phyloP scores from a whole-genome alignment of 2,888 invertebrate genomes.

The Drosophila crucigera region DNA sequence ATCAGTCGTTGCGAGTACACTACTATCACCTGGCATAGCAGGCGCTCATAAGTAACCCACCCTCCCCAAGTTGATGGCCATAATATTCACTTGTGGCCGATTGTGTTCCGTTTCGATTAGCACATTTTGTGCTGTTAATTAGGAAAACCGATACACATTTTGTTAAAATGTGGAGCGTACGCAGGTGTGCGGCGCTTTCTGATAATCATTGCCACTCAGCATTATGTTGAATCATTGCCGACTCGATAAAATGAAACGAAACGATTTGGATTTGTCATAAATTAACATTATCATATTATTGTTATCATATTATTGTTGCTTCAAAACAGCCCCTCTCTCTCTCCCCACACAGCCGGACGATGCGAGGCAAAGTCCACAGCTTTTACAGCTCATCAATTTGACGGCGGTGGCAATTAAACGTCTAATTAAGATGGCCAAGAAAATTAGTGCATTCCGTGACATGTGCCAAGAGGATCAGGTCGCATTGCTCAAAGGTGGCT shows the following conservation, averaged over 20 bases:
- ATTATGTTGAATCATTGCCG: conserved; percentile 40
- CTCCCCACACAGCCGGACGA: conserved; percentile 77
- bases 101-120: conserved; percentile 67
- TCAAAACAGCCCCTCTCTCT: not conserved
- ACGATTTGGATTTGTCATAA: conserved; percentile 35
- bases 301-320: conserved; percentile 7
- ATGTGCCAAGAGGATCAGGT: conserved; percentile 98
- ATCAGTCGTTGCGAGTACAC: conserved; percentile 62
- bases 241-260: not conserved
- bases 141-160: conserved; percentile 70
- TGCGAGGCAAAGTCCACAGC: conserved; percentile 88
- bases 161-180: conserved; percentile 55
- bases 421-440: conserved; percentile 93
- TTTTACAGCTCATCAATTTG: conserved; percentile 94
- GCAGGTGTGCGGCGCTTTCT: conserved; percentile 56
- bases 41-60: conserved; percentile 63
- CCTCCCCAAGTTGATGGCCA: conserved; percentile 35
- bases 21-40: conserved; percentile 65
- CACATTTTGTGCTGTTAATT: conserved; percentile 75
- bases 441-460: conserved; percentile 94
- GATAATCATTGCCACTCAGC: conserved; percentile 47
- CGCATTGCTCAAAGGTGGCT: conserved; percentile 90
- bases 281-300: conserved; percentile 28
- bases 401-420: conserved; percentile 96
- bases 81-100: conserved; percentile 43